Evolutionary conservation across 2,888 invertebrate genomes (phyloP), one percentile per base, ranked within the genome.

Genomic region (Camptogramma bilineatum): DNA sequence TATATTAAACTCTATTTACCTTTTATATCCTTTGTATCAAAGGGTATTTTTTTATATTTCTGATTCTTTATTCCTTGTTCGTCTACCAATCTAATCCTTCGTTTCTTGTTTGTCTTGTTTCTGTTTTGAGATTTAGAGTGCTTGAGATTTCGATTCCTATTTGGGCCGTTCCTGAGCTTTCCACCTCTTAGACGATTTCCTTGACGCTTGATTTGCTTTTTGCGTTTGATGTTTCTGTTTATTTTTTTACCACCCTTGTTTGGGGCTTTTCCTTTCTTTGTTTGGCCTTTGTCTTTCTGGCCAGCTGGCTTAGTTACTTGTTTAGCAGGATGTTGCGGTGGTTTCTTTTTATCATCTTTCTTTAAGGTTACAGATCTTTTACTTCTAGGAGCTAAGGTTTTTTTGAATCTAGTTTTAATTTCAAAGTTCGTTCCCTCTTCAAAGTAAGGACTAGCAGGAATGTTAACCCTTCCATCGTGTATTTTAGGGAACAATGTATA

Each of bases 401-500:
- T 91, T 64, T 88, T 87, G 0, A 85, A 79, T 62, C 85, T 80
- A 0, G 72, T 21, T 51, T 81, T 86, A 31, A 73, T 71, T 4
- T 80, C 75, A 4, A 44, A 13, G 34, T 2, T 68, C 60, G 13
- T 39, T 1, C 79, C 78, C 2, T 73, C 34, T 4, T 81, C 78
- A 46, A 87, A 86, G 55, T 79, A 81, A 0, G 79, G 80, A 47
- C 84, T 88, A 1, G 85, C 82, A 0, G 85, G 83, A 0, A 81
- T 67, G 19, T 71, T 66, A 0, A 54, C 4, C 4, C 48, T 55
- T 3, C 62, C 68, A 17, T 69, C 42, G 9, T 52, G 8, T 5
- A 48, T 68, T 0, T 80, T 62, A 0, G 73, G 52, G 17, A 85
- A 90, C 0, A 64, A 84, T 0, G 89, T 89, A 48, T 87, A 90